A percentile compares a stretch with the other conserved stretches of the same genome.
These are phyloP conservation scores for Druon quercuslanigerum DNA, from an alignment of 1,140 invertebrate species.

Conservation along the genomic window DNA sequence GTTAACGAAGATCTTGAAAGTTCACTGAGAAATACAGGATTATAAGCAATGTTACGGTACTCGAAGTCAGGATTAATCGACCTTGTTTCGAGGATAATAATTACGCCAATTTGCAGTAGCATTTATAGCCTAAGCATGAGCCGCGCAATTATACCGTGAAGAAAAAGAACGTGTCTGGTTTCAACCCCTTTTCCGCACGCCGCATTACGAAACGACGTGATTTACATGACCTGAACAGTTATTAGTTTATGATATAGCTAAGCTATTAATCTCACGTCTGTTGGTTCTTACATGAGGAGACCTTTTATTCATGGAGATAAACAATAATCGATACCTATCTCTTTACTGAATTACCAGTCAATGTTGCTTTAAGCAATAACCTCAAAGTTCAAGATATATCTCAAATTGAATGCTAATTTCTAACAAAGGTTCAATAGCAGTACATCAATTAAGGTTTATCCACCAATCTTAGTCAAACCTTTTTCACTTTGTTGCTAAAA, in stretches of 20 bases:
- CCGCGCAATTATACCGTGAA: slow-evolving; percentile 12
- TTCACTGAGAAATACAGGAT: not conserved
- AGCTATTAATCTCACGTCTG: slow-evolving; percentile 19
- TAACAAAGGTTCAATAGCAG: too few relatives aligned
- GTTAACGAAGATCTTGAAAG: not conserved
- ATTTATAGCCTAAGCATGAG: slow-evolving; percentile 7
- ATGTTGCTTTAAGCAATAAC: not conserved
- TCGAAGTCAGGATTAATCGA: slow-evolving; percentile 5
- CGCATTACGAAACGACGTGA: slow-evolving; percentile 17
- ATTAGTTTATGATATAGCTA: slow-evolving; percentile 24
- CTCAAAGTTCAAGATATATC: not conserved
- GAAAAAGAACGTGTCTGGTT: slow-evolving; percentile 21
- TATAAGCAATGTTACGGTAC: not conserved
- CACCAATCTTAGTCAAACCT: too few relatives aligned
- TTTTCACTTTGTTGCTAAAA: too few relatives aligned
- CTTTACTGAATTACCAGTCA: not conserved
- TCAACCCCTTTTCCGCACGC: slow-evolving; percentile 22
- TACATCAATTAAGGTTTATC: too few relatives aligned
- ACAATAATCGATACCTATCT: not conserved
- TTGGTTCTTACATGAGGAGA: slow-evolving; percentile 26
- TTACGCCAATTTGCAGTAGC: slow-evolving; percentile 21
- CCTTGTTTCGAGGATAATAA: slow-evolving; percentile 22
- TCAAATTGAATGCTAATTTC: not conserved
- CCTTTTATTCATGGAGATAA: not conserved
- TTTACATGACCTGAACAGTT: slow-evolving; percentile 15